These are phyloP conservation scores for Ornithorhynchus anatinus DNA, from an alignment of 2,113 vertebrate species.

Conservation along the genomic window DNA sequence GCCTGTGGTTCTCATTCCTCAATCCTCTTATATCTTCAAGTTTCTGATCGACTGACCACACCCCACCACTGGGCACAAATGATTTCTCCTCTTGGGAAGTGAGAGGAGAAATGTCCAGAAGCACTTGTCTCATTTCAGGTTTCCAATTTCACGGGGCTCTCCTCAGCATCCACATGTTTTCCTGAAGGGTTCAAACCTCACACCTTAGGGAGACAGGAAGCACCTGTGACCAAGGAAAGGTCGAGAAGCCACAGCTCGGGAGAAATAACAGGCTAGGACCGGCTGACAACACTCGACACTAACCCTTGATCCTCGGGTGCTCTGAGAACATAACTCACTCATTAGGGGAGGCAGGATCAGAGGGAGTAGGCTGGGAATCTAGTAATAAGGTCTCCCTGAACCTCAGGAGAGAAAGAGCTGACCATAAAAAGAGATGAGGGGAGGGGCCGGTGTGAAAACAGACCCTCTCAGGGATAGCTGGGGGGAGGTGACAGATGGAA, in stretches of 20 bases:
- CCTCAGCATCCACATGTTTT: not conserved
- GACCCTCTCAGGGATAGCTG: not conserved
- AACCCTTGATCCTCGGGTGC: not conserved
- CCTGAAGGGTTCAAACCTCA: not conserved
- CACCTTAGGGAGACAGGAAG: constrained; percentile 15
- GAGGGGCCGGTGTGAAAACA: not conserved
- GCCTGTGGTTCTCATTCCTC: not conserved
- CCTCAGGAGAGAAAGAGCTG: not conserved
- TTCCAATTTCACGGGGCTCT: not conserved
- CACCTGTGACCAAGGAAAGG: not conserved
- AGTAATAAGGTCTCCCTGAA: not conserved
- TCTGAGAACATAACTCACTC: not conserved
- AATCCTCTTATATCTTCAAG: not conserved
- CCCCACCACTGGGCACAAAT: fast-evolving
- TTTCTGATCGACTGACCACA: not conserved
- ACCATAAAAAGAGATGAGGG: not conserved
- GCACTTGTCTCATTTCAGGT: not conserved
- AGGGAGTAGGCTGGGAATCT: not conserved
- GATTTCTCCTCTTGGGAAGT: not conserved
- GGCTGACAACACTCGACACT: not conserved
- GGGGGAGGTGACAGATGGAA: not conserved
- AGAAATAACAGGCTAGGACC: not conserved
- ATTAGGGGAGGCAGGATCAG: not conserved
- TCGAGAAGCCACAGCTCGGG: not conserved
- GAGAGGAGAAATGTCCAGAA: not conserved